These are phyloP conservation scores for Diplazon laetatorius DNA, from an alignment of 2,888 invertebrate genomes.

Conservation along the genomic window DNA sequence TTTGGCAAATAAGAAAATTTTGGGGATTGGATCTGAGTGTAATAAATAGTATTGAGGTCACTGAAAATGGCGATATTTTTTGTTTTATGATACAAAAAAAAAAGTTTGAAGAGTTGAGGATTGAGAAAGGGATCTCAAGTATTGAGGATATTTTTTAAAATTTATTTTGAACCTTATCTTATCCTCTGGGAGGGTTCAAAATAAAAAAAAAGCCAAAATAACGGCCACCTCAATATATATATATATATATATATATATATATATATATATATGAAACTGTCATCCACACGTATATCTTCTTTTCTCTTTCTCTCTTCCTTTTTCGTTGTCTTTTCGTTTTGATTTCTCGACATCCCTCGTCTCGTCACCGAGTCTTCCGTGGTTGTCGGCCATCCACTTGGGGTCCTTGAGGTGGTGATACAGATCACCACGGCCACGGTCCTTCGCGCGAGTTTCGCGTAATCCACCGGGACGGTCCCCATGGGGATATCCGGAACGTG, in stretches of 20 bases:
- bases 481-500: slow-evolving; percentile 22
- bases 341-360: not conserved
- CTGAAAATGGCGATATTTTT: no score
- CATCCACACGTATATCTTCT: slow-evolving; percentile 42
- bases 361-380: not conserved
- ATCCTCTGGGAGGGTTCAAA: no score
- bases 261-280: slow-evolving; percentile 23
- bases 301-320: slow-evolving; percentile 6
- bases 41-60: no score
- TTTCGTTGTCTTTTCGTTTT: slow-evolving; percentile 12
- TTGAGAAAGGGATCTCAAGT: no score
- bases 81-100: no score
- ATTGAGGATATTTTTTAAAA: no score
- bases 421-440: not conserved
- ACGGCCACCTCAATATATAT: not conserved
- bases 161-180: no score
- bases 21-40: no score
- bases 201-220: no score
- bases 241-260: not conserved
- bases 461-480: not conserved
- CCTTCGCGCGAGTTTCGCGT: slow-evolving; percentile 4
- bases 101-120: no score
- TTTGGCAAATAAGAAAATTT: no score
- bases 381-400: not conserved
- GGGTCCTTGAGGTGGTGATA: not conserved